Evolutionary conservation across 2,797 vertebrate species (phyloP), one percentile per base, ranked within the genome.

Genomic region (Setipinna tenuifilis): DNA sequence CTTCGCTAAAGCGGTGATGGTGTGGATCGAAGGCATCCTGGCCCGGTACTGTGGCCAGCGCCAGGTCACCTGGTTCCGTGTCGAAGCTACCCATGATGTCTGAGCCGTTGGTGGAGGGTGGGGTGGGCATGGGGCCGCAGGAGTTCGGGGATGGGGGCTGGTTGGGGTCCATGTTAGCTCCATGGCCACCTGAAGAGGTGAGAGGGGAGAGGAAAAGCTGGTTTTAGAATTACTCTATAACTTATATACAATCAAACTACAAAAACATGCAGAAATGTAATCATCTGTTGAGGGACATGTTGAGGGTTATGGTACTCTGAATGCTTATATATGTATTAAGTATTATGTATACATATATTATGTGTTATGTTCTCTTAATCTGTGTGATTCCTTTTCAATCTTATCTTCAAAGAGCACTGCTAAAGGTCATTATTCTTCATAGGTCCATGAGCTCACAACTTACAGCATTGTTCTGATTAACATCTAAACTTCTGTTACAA

Each of bases 1-100:
- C 96, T 50, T 98, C 97, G 0, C 95, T 97, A 91, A 98, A 97
- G 11, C 96, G 94, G 85, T 97, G 96, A 85, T 96, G 96, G 86
- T 96, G 94, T 25, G 97, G 97, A 92, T 98, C 97, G 65, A 95
- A 98, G 71, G 94, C 95, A 78, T 95, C 96, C 86, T 97, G 96
- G 68, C 94, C 95, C 0, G 96, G 95, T 86, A 94, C 91, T 86
- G 90, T 96, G 87, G 97, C 97, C 91, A 97, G 92, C 0, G 95
- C 95, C 90, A 96, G 93, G 90, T 98, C 97, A 0, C 96, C 94
- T 0, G 95, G 88, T 86, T 98, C 97, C 7, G 97, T 95, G 90
- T 98, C 97, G 90, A 97, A 98, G 91, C 96, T 96, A 87, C 94
- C 96, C 84, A 94, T 87, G 83, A 89, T 94, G 85, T 98, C 97